Conservation (phyloP, 2,797 vertebrate species). For the Notolepis coatsorum region DNA sequence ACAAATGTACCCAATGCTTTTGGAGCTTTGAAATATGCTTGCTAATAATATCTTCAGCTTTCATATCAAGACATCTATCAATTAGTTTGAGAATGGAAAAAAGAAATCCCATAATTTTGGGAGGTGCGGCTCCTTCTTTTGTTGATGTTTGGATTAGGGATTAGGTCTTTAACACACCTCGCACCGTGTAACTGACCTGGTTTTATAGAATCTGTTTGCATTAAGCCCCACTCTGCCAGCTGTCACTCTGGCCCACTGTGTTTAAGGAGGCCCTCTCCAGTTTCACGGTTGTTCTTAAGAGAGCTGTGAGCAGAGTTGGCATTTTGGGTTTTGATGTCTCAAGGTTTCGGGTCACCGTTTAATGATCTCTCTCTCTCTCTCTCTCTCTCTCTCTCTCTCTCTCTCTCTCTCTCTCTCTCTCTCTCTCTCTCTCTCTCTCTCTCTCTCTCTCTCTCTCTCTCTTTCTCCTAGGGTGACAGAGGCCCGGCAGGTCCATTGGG, state of each 20-base stretch:
- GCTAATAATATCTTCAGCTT: too few species aligned
- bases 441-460: conserved; percentile 15
- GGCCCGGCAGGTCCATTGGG: conserved; percentile 92
- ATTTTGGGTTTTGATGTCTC: conserved; percentile 18
- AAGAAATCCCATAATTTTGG: too few species aligned
- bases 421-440: conserved; percentile 1
- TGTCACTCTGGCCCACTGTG: conserved; percentile 30
- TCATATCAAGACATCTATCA: too few species aligned
- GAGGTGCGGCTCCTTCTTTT: too few species aligned
- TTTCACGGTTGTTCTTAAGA: conserved; percentile 48
- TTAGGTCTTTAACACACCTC: conserved; percentile 29
- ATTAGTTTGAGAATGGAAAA: too few species aligned
- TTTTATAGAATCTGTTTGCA: conserved; percentile 33
- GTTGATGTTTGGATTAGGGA: too few species aligned
- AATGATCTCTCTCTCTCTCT: conserved; percentile 11
- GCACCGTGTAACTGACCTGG: conserved; percentile 29
- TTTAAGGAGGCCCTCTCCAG: conserved; percentile 41
- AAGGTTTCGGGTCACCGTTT: conserved; percentile 43
- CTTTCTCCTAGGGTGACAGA: conserved; percentile 86
- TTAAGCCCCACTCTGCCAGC: conserved; percentile 32
- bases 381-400: conserved; percentile 2
- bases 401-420: conserved; percentile 3
- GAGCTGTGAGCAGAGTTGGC: background rate
- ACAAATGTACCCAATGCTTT: too few species aligned
- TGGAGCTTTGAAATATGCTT: too few species aligned